Conservation (phyloP, 2,113 vertebrate species). For the Nematolebias whitei region DNA sequence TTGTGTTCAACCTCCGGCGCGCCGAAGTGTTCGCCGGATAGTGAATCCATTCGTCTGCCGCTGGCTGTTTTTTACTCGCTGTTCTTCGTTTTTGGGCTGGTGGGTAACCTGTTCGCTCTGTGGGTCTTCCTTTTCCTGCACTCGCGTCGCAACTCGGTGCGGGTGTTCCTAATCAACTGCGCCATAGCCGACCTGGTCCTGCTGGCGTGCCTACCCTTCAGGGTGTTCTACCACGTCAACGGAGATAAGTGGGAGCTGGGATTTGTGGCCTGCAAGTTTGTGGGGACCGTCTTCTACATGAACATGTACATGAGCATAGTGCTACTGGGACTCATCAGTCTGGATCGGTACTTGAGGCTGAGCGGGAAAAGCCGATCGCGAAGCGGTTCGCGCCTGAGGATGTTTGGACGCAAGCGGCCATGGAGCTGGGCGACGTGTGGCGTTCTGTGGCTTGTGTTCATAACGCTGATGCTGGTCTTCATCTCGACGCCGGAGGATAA, state of each 20-base stretch:
- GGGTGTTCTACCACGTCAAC: constrained; percentile 81
- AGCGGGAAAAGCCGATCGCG: constrained; percentile 66
- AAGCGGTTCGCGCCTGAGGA: constrained; percentile 53
- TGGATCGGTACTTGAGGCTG: constrained; percentile 86
- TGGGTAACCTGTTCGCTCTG: constrained; percentile 86
- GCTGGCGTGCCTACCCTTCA: constrained; percentile 87
- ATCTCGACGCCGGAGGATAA: constrained; percentile 65
- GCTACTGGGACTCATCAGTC: constrained; percentile 88
- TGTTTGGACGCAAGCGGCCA: constrained; percentile 39
- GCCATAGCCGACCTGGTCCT: constrained; percentile 88
- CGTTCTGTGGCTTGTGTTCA: constrained; percentile 79
- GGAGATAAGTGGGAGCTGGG: constrained; percentile 83
- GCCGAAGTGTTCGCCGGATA: constrained; percentile 67
- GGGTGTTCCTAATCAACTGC: constrained; percentile 88
- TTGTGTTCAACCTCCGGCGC: not conserved
- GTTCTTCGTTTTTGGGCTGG: constrained; percentile 85
- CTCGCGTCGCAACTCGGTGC: constrained; percentile 86
- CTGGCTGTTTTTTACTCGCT: constrained; percentile 80
- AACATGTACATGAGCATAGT: constrained; percentile 94
- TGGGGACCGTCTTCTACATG: constrained; percentile 91
- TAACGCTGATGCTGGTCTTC: constrained; percentile 73
- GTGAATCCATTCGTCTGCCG: constrained; percentile 70
- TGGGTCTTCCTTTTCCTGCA: constrained; percentile 87
- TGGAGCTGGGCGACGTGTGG: constrained; percentile 77
- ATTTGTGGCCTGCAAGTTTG: constrained; percentile 74